Evolutionary conservation across 2,888 invertebrate genomes (phyloP), one percentile per base, ranked within the genome.

Genomic region (Nomada fabriciana): DNA sequence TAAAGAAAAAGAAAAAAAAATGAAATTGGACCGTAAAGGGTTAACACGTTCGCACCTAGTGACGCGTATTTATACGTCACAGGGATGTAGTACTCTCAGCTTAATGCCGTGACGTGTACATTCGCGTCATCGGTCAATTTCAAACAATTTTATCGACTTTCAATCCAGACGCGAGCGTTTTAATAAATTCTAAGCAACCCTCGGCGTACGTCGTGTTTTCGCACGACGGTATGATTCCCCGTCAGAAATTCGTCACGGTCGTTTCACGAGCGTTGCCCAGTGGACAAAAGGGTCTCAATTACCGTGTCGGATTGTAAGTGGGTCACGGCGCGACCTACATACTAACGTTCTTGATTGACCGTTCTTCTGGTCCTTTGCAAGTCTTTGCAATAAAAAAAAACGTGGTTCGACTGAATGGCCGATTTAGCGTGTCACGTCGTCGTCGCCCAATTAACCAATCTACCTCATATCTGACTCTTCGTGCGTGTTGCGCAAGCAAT

Each of bases 321-420:
- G 86, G 87, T 87, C 87, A 87, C 76, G 76, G 63, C 76, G 67
- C 71, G 85, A 70, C 83, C 76, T 80, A 87, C 82, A 87, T 86
- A 83, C 75, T 80, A 78, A 85, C 79, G 77, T 80, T 80, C 87
- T 87, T 84, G 78, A 87, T 87, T 87, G 84, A 82, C 82, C 82
- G 83, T 85, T 80, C 78, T 47, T 82, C 67, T 75, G 78, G 76
- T 86, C 84, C 83, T 84, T 86, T 86, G 82, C 86, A 86, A 84
- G 82, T 86, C 80, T 83, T 87, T 74, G 82, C 74, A 71, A 87
- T 76, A 86, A 86, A 86, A 87, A 80, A 82, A 79, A 50, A 18
- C 50, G 64, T 76, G 57, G 20, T 78, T 63, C 57, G 64, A 55
- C 64, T 87, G 76, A 87, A 87, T 84, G 87, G 76, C 78, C 75